phyloP scores from a whole-genome alignment of 2,113 vertebrate genomes.

The Eulemur macaco region DNA sequence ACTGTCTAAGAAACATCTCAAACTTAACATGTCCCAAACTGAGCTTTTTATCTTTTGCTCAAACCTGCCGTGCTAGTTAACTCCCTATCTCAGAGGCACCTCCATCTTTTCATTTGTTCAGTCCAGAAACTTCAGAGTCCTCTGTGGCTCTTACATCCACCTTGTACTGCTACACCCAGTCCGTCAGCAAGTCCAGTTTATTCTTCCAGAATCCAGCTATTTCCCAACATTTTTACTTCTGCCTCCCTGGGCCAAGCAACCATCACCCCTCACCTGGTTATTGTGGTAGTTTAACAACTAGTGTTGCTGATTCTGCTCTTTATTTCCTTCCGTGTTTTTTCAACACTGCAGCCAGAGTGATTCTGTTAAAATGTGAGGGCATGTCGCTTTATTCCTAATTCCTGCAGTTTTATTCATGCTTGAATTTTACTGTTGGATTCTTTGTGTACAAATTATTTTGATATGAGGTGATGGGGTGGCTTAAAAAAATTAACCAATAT shows the following conservation, averaged over 20 bases:
- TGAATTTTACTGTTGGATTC: background rate
- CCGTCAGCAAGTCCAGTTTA: background rate
- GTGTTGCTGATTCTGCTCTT: background rate
- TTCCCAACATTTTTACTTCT: background rate
- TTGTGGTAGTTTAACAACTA: accelerated
- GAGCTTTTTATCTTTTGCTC: background rate
- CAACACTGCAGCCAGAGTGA: too few relatives aligned
- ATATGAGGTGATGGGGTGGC: background rate
- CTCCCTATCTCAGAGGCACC: background rate
- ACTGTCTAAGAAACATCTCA: background rate
- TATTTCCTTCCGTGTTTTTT: background rate
- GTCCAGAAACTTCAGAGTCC: background rate
- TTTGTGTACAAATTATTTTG: background rate
- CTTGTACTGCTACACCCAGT: background rate
- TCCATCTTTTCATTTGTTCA: background rate
- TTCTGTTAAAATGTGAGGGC: background rate
- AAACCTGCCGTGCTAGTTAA: background rate
- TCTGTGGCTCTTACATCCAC: background rate
- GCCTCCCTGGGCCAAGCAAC: background rate
- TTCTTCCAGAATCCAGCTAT: background rate
- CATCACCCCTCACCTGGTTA: background rate
- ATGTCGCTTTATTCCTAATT: background rate
- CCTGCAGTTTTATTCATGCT: background rate
- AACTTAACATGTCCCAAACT: too few relatives aligned
- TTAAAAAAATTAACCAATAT: background rate